Evolutionary conservation across 2,113 vertebrate genomes (phyloP).

Genomic region (Limanda limanda): DNA sequence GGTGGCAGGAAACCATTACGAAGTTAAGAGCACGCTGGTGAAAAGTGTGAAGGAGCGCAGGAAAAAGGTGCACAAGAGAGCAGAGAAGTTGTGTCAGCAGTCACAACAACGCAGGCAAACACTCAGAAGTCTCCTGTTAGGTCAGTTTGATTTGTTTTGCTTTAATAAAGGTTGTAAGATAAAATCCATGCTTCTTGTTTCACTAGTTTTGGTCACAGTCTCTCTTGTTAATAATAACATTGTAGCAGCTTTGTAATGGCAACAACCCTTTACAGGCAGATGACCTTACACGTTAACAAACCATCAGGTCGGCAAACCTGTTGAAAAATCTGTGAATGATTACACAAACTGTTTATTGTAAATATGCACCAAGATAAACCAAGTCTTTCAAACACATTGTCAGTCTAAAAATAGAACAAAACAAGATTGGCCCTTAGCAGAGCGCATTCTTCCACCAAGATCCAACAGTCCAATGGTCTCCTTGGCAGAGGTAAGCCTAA

Average conservation of each 20-base stretch:
- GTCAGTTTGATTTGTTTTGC: conserved; percentile 4
- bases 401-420: too few species aligned
- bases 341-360: too few species aligned
- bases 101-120: background rate
- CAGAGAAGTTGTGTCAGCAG: background rate
- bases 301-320: too few species aligned
- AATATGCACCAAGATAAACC: too few species aligned
- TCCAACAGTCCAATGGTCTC: too few species aligned
- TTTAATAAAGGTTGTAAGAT: background rate
- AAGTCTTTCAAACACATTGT: too few species aligned
- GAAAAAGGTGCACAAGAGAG: background rate
- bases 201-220: background rate
- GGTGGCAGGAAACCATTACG: conserved; percentile 1
- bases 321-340: background rate
- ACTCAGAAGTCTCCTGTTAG: conserved; percentile 20
- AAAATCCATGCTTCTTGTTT: background rate
- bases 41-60: background rate
- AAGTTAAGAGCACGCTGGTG: background rate
- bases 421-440: too few species aligned
- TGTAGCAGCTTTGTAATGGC: background rate
- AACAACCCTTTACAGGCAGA: background rate
- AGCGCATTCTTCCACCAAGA: too few species aligned
- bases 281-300: background rate
- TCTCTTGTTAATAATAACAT: background rate
- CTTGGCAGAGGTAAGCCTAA: too few species aligned